These are phyloP conservation scores for Subacronicta megacephala DNA, from an alignment of 2,888 invertebrate species.

Conservation along the genomic window DNA sequence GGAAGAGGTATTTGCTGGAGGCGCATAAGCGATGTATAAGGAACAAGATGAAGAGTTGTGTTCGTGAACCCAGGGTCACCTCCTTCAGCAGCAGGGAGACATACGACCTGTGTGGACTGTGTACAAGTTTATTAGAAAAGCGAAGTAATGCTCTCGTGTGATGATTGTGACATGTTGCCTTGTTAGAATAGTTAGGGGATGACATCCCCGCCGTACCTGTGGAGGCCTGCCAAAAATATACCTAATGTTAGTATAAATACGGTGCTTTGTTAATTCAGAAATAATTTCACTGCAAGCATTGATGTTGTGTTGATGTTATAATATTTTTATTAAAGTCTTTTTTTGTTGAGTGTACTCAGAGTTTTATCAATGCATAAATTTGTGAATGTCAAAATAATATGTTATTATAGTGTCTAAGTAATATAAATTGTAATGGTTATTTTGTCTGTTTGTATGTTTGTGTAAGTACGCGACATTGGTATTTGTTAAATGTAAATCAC, in stretches of 20 bases:
- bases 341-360: slow-evolving; percentile 30
- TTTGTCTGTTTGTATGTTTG: slow-evolving; percentile 1
- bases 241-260: slow-evolving; percentile 24
- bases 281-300: slow-evolving; percentile 6
- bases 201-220: slow-evolving; percentile 18
- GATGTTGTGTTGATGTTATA: slow-evolving; percentile 35
- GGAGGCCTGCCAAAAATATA: slow-evolving; percentile 31
- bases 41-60: slow-evolving; percentile 64
- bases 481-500: slow-evolving; percentile 1
- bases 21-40: slow-evolving; percentile 61
- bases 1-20: slow-evolving; percentile 66
- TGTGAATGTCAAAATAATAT: slow-evolving; percentile 9
- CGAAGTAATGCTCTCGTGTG: slow-evolving; percentile 10
- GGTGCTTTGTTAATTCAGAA: slow-evolving; percentile 35
- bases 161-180: slow-evolving; percentile 35
- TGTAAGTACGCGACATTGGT: slow-evolving; percentile 11
- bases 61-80: slow-evolving; percentile 64
- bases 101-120: slow-evolving; percentile 64
- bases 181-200: slow-evolving; percentile 32
- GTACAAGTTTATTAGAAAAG: slow-evolving; percentile 23
- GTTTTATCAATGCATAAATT: slow-evolving; percentile 15
- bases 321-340: slow-evolving; percentile 19
- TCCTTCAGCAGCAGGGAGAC: slow-evolving; percentile 57
- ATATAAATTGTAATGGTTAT: slow-evolving; percentile 4
- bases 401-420: slow-evolving; percentile 4